These are phyloP conservation scores for Lamprologus callipterus DNA, from an alignment of 2,113 vertebrate species.

Conservation along the genomic window DNA sequence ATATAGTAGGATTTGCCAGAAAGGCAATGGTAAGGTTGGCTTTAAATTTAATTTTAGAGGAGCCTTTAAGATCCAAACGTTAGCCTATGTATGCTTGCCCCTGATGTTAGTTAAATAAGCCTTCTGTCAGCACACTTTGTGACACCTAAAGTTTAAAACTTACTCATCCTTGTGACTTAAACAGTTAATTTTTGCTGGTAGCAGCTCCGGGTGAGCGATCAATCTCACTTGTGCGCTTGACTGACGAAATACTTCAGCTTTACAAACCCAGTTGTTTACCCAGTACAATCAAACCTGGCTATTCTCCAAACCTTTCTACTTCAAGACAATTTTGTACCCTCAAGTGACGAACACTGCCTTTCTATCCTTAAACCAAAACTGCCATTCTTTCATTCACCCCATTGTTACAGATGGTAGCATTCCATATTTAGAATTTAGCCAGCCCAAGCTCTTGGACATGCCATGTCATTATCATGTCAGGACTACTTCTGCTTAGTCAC, in stretches of 20 bases:
- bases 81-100: neutral
- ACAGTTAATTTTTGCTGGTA: neutral
- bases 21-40: neutral
- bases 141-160: neutral
- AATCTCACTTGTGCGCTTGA: neutral
- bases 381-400: neutral
- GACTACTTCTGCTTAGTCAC: neutral
- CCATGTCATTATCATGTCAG: slow-evolving; percentile 42
- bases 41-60: neutral
- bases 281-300: neutral
- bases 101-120: neutral
- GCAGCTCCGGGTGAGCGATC: neutral
- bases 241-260: neutral
- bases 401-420: neutral
- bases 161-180: neutral
- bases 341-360: neutral
- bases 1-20: neutral
- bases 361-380: neutral
- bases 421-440: neutral
- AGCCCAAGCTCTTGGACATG: neutral
- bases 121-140: neutral
- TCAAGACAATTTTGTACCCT: neutral
- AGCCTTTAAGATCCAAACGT: neutral
- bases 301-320: neutral
- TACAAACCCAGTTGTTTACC: neutral